Conservation (phyloP, 2,113 vertebrate species). For the Limanda limanda region DNA sequence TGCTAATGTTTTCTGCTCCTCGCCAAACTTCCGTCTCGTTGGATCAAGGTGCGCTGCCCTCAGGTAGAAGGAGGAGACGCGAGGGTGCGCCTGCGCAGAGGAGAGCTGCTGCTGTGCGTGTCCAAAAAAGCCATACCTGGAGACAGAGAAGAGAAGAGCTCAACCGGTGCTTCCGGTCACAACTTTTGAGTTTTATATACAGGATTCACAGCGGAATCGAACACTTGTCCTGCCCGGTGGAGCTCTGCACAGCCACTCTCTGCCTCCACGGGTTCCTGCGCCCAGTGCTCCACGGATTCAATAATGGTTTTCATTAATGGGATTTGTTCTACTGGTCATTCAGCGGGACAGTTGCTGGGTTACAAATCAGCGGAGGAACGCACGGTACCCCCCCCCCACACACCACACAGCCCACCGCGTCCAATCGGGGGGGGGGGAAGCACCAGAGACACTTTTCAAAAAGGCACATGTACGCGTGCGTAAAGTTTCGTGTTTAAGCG, state of each 20-base stretch:
- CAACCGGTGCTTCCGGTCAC: background rate
- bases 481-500: background rate
- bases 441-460: background rate
- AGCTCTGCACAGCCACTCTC: background rate
- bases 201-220: background rate
- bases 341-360: conserved; percentile 81
- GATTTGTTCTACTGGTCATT: conserved; percentile 76
- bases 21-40: conserved; percentile 82
- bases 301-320: conserved; percentile 70
- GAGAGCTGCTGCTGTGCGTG: conserved; percentile 11
- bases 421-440: conserved; percentile 49
- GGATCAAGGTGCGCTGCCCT: conserved; percentile 87
- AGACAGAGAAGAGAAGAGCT: background rate
- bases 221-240: background rate
- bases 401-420: conserved; percentile 57
- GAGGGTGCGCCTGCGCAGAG: conserved; percentile 74
- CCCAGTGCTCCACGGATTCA: conserved; percentile 32
- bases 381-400: conserved; percentile 43
- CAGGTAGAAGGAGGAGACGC: conserved; percentile 76
- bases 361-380: conserved; percentile 77
- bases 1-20: conserved; percentile 8
- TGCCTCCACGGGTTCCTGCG: background rate
- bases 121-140: conserved; percentile 56
- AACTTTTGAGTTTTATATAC: background rate
- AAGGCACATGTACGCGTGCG: conserved; percentile 1